Base-by-base conservation (phyloP, 1,140 invertebrate species). In the Zaprionus taronus region DNA sequence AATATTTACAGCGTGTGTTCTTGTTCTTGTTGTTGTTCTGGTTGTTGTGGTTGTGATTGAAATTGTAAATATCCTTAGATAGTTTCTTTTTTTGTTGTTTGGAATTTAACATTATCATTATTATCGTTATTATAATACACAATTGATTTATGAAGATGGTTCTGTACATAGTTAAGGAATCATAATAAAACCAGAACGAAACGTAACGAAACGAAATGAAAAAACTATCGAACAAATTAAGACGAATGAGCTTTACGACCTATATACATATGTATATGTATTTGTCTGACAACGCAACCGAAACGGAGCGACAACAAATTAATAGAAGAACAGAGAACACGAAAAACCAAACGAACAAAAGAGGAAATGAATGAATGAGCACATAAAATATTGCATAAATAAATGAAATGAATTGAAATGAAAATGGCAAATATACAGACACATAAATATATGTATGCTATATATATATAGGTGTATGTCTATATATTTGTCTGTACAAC, bases 381-480 rank as follows among this genome's bases (percentile, higher is more conserved):
- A 89, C 84, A 90, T 90, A 90, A 89, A 89, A 89, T 81, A 89
- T 90, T 90, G 85, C 85, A 89, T 89, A 89, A 89, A 89, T 89
- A 89, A 89, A 90, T 85, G 75, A 89, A 86, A 89, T 89, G 85
- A 89, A 89, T 89, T 90, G 71, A 89, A 89, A 90, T 90, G 82
- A 84, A 89, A 89, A 89, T 90, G 85, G 84, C 81, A 83, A 79
- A 89, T 69, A 82, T 58, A 74, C n/a, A 67, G 28, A 71, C 24
- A 47, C 41, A 47, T 55, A 60, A 28, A 55, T 36, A 68, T 60
- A 60, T 60, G 66, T 62, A 41, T 62, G 53, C 55, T 58, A 56
- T 28, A 53, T 36, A 68, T 61, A 61, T 61, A 67, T 62, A 41
- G 26, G 47, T 47, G 58, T 64, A 66, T 47, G 24, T 68, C 38